Evolutionary conservation across 2,888 invertebrate genomes (phyloP).

Genomic region (Tetragonisca angustula): DNA sequence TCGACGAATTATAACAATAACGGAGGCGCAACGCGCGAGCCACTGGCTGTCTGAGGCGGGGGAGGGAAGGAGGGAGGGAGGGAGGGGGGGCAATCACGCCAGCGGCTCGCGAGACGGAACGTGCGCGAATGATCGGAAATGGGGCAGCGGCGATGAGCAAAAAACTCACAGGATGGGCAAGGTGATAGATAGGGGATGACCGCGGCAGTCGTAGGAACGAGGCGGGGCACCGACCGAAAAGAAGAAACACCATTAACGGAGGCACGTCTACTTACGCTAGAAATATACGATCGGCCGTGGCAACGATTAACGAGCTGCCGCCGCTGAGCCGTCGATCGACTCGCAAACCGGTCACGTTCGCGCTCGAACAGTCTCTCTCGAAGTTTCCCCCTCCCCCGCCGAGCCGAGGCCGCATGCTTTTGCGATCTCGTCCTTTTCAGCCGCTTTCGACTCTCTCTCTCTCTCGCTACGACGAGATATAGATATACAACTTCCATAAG

Average conservation of each 20-base stretch:
- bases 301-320: constrained; percentile 62
- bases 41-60: constrained; percentile 16
- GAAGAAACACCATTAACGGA: constrained; percentile 45
- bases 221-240: constrained; percentile 29
- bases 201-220: constrained; percentile 33
- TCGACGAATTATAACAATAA: constrained; percentile 46
- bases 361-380: neutral
- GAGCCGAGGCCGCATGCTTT: neutral
- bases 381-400: no score
- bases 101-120: constrained; percentile 34
- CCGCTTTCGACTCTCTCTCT: no score
- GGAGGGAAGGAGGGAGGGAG: no score
- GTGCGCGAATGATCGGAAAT: constrained; percentile 44
- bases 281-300: constrained; percentile 40
- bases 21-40: constrained; percentile 8
- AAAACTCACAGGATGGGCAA: constrained; percentile 22
- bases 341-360: constrained; percentile 45
- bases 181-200: constrained; percentile 19
- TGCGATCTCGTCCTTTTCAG: neutral
- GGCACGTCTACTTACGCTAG: constrained; percentile 52
- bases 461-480: neutral
- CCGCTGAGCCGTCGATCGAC: constrained; percentile 3
- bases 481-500: constrained; percentile 35
- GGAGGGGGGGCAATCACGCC: constrained; percentile 36
- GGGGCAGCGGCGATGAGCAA: constrained; percentile 26